Evolutionary conservation across 92 coral and sea anemone genomes (phyloP).

Genomic region (Epizoanthus scotinus): DNA sequence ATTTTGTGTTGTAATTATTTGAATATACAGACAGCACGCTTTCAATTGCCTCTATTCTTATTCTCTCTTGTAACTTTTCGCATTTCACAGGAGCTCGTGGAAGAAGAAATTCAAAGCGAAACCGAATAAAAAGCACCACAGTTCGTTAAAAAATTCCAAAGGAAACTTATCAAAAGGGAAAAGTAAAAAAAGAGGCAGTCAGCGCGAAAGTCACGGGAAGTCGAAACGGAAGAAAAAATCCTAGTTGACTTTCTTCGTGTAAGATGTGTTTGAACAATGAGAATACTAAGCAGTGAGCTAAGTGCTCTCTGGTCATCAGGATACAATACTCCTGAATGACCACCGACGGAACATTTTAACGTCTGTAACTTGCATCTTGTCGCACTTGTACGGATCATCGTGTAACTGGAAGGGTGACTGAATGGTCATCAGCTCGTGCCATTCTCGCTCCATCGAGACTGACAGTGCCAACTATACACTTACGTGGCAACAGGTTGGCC

Average conservation of each 20-base stretch:
- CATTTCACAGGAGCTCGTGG: background rate
- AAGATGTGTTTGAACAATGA: background rate
- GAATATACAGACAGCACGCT: background rate
- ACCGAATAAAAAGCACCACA: background rate
- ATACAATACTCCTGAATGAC: too few relatives aligned
- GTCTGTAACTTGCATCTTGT: too few relatives aligned
- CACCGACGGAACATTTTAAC: too few relatives aligned
- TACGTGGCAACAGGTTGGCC: too few relatives aligned
- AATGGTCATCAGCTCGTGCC: too few relatives aligned
- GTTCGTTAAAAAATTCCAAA: background rate
- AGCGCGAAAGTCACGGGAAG: background rate
- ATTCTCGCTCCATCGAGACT: too few relatives aligned
- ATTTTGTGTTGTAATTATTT: too few relatives aligned
- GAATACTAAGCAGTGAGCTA: background rate
- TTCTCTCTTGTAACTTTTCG: background rate
- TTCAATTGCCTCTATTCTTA: background rate
- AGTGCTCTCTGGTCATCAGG: background rate
- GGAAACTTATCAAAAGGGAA: constrained; percentile 5
- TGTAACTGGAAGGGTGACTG: too few relatives aligned
- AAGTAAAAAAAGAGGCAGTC: constrained; percentile 12
- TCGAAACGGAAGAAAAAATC: constrained; percentile 25
- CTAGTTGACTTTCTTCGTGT: background rate
- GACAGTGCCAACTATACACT: too few relatives aligned
- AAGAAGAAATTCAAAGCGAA: constrained; percentile 2
- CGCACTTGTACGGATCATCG: too few relatives aligned